Evolutionary conservation across 2,797 vertebrate genomes (phyloP), one percentile per base, ranked within the genome.

Genomic region (Tarsius wallacei): DNA sequence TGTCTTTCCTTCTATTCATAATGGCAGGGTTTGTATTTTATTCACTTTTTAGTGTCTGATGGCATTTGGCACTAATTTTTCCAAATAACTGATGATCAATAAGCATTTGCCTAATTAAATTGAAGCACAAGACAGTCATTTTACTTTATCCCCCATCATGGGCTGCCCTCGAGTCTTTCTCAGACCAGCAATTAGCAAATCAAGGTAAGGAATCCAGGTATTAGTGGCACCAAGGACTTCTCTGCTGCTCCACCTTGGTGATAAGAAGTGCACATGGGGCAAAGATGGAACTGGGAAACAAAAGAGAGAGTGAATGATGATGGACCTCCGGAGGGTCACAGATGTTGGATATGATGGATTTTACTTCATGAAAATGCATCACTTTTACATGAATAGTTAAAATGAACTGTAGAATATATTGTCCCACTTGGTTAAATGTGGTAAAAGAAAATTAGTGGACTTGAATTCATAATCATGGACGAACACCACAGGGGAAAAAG

Each of bases 291-390:
- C 19, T 0, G 0, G 61, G 51, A 8, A 33, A 2, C 22, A 6
- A 11, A 55, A 51, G 31, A 28, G 42, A 19, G 21, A 22, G 22
- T 13, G 47, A 77, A 81, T 22, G 24, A 66, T 13, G 57, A 16
- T 0, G 1, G 47, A 11, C 36, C 61, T 82, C 28, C 0, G 4
- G 49, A 84, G 61, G 51, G 83, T n/a, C 77, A 42, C 73, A 57
- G 91, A 68, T 36, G 47, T 10, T 47, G 55, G 86, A 15, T 66
- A 26, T 24, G 85, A 28, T 64, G 93, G 70, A 47, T 28, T 92
- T 36, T 61, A n/a, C 68, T 68, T 94, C 84, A 64, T 86, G 63
- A 92, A 91, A 87, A 85, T 76, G 31, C 15, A 66, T 80, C 53
- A 5, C 7, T 87, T 92, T 86, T n/a, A 73, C 47, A 28, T 15